Percentiles rank a stretch among this genome's conserved stretches.
Conservation (phyloP, 1,140 invertebrate genomes). For the Zaprionus lachaisei region DNA sequence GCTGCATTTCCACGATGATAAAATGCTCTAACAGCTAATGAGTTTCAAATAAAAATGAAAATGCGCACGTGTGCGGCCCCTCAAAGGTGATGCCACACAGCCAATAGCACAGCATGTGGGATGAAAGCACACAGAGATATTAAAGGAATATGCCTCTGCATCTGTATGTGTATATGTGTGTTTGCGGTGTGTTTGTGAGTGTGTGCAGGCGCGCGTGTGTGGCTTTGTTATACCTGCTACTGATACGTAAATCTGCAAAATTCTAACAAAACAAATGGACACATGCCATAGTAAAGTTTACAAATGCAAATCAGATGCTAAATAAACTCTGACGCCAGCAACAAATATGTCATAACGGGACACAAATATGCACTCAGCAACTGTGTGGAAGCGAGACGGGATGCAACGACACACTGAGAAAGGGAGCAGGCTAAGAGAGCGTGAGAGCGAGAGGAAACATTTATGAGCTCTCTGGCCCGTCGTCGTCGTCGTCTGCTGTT, state of each 20-base stretch:
- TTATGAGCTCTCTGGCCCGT: slow-evolving; percentile 65
- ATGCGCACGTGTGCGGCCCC: slow-evolving; percentile 37
- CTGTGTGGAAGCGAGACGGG: slow-evolving; percentile 18
- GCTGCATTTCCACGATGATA: slow-evolving; percentile 57
- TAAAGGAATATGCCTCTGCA: neutral
- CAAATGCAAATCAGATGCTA: slow-evolving; percentile 81
- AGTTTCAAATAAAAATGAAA: slow-evolving; percentile 74
- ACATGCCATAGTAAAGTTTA: slow-evolving; percentile 77
- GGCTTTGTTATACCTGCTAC: slow-evolving; percentile 32
- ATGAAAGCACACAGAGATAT: neutral
- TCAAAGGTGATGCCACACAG: slow-evolving; percentile 25
- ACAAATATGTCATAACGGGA: slow-evolving; percentile 76
- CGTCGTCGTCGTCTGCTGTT: slow-evolving; percentile 61
- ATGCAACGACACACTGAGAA: neutral
- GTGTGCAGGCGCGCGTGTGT: slow-evolving; percentile 7
- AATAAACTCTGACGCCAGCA: slow-evolving; percentile 74
- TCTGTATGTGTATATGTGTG: neutral
- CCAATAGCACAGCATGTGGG: slow-evolving; percentile 9
- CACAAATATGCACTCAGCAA: slow-evolving; percentile 48
- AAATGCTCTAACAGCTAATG: slow-evolving; percentile 65
- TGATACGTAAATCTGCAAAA: slow-evolving; percentile 59
- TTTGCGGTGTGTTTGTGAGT: slow-evolving; percentile 10
- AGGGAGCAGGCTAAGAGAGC: slow-evolving; percentile 21
- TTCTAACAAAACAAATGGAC: slow-evolving; percentile 51
- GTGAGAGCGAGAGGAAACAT: slow-evolving; percentile 45